These are phyloP conservation scores for Budorcas taxicolor DNA, from an alignment of 2,113 vertebrate genomes.

Conservation along the genomic window DNA sequence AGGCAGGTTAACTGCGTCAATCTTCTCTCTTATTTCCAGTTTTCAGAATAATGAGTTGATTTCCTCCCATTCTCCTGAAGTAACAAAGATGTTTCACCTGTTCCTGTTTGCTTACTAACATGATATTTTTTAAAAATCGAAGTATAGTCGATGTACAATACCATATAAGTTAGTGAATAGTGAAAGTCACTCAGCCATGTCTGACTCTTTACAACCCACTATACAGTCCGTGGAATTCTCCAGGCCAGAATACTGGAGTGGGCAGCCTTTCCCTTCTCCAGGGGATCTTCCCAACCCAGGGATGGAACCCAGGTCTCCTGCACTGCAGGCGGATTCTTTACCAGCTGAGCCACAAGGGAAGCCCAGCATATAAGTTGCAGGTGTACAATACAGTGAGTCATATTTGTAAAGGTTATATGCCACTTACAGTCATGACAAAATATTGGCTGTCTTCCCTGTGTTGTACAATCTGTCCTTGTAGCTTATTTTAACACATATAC, in stretches of 20 bases:
- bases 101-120: background rate
- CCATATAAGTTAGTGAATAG: background rate
- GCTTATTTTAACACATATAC: background rate
- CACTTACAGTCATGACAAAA: background rate
- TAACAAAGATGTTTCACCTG: background rate
- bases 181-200: background rate
- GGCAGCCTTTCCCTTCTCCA: background rate
- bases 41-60: conserved; percentile 26
- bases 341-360: background rate
- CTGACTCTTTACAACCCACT: background rate
- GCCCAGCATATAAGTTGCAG: background rate
- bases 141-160: background rate
- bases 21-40: background rate
- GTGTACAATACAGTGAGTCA: background rate
- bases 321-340: background rate
- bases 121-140: background rate
- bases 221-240: background rate
- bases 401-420: background rate
- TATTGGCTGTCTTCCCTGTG: background rate
- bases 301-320: background rate
- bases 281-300: background rate
- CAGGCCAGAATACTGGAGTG: background rate
- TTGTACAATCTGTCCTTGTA: background rate
- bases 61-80: background rate
- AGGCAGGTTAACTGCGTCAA: background rate